These are phyloP conservation scores for Sepioteuthis lessoniana DNA, from an alignment of 2,888 invertebrate genomes.

Conservation along the genomic window DNA sequence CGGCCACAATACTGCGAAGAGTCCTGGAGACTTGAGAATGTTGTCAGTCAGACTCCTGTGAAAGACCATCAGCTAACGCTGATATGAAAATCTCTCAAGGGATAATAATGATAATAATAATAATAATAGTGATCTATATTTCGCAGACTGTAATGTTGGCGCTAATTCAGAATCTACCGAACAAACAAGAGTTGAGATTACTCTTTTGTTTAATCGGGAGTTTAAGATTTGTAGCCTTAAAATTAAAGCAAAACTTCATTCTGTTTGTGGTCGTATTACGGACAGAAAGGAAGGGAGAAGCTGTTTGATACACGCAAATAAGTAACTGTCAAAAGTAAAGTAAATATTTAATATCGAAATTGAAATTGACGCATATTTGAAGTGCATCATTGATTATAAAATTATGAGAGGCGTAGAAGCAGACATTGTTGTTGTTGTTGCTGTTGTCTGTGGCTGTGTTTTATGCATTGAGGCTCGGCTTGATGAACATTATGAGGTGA, in stretches of 20 bases:
- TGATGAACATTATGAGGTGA: background rate
- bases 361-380: conserved; percentile 15
- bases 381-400: background rate
- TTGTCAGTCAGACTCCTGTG: too few relatives aligned
- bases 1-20: too few relatives aligned
- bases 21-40: too few relatives aligned
- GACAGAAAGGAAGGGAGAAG: background rate
- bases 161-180: background rate
- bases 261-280: background rate
- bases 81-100: too few relatives aligned
- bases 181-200: background rate
- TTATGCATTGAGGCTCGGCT: too few relatives aligned
- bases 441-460: too few relatives aligned
- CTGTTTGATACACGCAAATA: background rate
- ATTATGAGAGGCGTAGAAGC: background rate
- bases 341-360: background rate
- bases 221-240: background rate
- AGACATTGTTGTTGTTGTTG: background rate
- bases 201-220: background rate
- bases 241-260: background rate
- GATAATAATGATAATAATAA: too few relatives aligned
- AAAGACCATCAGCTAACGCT: too few relatives aligned
- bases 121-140: background rate
- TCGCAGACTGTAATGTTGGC: background rate
- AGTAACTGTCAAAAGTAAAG: conserved; percentile 21